These are phyloP conservation scores for Stichodactyla helianthus DNA, from an alignment of 64 coral and sea anemone genomes.

Conservation along the genomic window DNA sequence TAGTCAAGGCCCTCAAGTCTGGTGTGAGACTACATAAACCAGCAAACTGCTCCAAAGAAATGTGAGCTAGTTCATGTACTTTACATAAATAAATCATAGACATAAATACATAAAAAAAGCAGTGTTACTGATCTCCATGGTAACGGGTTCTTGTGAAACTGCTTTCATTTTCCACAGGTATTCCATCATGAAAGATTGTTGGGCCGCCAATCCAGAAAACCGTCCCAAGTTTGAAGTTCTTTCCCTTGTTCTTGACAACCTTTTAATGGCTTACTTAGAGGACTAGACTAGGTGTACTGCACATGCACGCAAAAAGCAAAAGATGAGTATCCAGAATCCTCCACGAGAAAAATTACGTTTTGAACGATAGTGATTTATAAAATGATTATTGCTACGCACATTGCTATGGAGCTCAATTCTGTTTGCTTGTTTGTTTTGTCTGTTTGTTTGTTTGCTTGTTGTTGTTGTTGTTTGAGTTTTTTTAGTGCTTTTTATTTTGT, in stretches of 20 bases:
- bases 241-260: background rate
- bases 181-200: slow-evolving; percentile 44
- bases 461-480: too few relatives aligned
- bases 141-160: background rate
- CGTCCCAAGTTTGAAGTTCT: slow-evolving; percentile 26
- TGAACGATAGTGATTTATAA: background rate
- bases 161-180: background rate
- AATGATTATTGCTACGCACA: too few relatives aligned
- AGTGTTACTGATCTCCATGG: background rate
- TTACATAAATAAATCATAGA: background rate
- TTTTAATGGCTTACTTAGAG: background rate
- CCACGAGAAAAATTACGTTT: background rate
- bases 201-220: slow-evolving; percentile 35
- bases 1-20: background rate
- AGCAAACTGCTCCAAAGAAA: background rate
- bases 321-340: too few relatives aligned
- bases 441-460: too few relatives aligned
- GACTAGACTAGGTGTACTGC: background rate
- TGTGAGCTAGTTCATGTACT: background rate
- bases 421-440: too few relatives aligned
- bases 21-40: slow-evolving; percentile 16
- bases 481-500: too few relatives aligned
- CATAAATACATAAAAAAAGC: too few relatives aligned
- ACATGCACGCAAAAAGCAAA: too few relatives aligned
- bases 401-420: too few relatives aligned